Evolutionary conservation across 1,140 invertebrate species (phyloP).

Genomic region (Parasteatoda tepidariorum): DNA sequence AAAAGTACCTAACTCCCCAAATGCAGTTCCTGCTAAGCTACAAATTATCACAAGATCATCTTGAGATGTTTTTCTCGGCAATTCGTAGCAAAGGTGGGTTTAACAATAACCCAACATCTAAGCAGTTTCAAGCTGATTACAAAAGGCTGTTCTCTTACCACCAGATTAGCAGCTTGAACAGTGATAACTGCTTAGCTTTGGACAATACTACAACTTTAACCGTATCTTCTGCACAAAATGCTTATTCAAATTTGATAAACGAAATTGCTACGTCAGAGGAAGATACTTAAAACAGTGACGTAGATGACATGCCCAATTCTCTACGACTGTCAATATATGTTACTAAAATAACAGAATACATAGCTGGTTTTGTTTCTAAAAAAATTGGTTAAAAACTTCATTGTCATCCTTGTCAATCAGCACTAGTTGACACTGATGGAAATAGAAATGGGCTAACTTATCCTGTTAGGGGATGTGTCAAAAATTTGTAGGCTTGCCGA

Average conservation of each 20-base stretch:
- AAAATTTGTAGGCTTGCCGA: background rate
- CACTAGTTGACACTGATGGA: background rate
- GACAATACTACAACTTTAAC: background rate
- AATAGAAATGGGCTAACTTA: background rate
- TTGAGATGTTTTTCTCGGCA: background rate
- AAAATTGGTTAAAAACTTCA: background rate
- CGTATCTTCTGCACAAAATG: background rate
- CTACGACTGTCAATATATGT: background rate
- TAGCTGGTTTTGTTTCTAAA: background rate
- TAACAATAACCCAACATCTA: too few relatives aligned
- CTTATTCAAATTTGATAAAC: background rate
- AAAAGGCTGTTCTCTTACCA: background rate
- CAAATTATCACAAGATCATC: background rate
- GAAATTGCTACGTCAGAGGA: background rate
- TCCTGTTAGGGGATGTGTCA: background rate
- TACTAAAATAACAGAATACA: background rate
- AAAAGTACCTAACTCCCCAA: background rate
- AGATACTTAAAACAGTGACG: background rate
- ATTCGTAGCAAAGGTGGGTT: background rate
- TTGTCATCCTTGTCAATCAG: background rate
- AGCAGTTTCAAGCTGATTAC: background rate
- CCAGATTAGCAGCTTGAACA: background rate
- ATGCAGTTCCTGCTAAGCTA: background rate
- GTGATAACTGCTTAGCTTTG: background rate
- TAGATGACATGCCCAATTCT: background rate